Conservation (phyloP, 2,113 vertebrate genomes). For the Zeus faber region DNA sequence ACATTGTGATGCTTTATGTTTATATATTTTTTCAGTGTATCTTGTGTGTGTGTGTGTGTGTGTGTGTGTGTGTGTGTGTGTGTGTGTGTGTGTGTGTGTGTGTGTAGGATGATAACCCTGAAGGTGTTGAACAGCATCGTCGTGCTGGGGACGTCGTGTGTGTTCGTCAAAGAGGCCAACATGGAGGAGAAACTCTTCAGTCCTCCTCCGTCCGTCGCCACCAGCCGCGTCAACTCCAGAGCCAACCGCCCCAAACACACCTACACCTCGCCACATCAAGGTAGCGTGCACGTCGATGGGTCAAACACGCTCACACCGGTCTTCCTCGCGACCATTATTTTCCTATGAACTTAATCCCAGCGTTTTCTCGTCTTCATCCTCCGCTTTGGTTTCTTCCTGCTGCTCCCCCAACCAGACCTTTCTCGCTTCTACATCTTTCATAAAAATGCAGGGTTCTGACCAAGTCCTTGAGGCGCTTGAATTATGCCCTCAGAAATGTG, state of each 20-base stretch:
- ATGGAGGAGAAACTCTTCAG: conserved; percentile 96
- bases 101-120: conserved; percentile 87
- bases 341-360: too few relatives aligned
- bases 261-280: conserved; percentile 48
- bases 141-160: conserved; percentile 91
- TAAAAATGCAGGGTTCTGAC: too few relatives aligned
- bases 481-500: too few relatives aligned
- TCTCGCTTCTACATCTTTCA: too few relatives aligned
- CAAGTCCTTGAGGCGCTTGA: too few relatives aligned
- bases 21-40: background rate
- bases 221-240: conserved; percentile 80
- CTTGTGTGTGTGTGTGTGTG: conserved; percentile 13
- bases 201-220: conserved; percentile 72
- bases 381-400: too few relatives aligned
- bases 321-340: too few relatives aligned
- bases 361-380: too few relatives aligned
- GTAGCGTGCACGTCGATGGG: conserved; percentile 31
- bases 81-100: conserved; percentile 23
- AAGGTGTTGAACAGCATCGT: conserved; percentile 97
- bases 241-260: conserved; percentile 76
- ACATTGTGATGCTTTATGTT: background rate
- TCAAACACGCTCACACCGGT: background rate
- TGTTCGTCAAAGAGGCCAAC: conserved; percentile 94
- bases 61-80: conserved; percentile 30
- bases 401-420: too few relatives aligned